phyloP scores from a whole-genome alignment of 2,888 invertebrate species.

The Mimachlamys varia region DNA sequence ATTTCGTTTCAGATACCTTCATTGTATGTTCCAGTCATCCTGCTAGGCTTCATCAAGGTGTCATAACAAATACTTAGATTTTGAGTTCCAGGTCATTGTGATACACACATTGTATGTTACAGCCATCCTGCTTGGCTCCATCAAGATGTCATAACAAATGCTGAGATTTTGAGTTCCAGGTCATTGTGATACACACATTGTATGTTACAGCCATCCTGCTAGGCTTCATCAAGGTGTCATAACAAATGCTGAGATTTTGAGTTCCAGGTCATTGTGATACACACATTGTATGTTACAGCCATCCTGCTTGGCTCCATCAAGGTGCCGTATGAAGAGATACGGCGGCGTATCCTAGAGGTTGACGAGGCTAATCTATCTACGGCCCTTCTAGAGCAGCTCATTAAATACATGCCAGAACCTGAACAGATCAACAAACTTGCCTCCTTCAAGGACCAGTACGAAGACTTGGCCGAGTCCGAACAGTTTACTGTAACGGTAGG shows the following conservation, averaged over 20 bases:
- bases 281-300: conserved; percentile 71
- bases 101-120: too few species aligned
- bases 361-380: conserved; percentile 93
- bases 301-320: conserved; percentile 83
- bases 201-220: conserved; percentile 81
- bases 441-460: conserved; percentile 89
- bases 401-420: conserved; percentile 93
- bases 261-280: background rate
- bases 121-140: too few species aligned
- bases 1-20: too few species aligned
- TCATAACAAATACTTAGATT: too few species aligned
- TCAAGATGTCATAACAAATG: too few species aligned
- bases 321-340: conserved; percentile 83
- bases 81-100: background rate
- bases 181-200: background rate
- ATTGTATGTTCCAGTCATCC: too few species aligned
- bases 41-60: too few species aligned
- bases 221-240: conserved; percentile 83
- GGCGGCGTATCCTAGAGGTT: conserved; percentile 91
- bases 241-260: too few species aligned
- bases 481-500: conserved; percentile 93
- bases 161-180: background rate
- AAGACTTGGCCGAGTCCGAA: conserved; percentile 92
- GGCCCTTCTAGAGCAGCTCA: conserved; percentile 94
- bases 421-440: conserved; percentile 94